Evolutionary conservation across 2,797 vertebrate genomes (phyloP), one percentile per base, ranked within the genome.

Genomic region (Pempheris klunzingeri): DNA sequence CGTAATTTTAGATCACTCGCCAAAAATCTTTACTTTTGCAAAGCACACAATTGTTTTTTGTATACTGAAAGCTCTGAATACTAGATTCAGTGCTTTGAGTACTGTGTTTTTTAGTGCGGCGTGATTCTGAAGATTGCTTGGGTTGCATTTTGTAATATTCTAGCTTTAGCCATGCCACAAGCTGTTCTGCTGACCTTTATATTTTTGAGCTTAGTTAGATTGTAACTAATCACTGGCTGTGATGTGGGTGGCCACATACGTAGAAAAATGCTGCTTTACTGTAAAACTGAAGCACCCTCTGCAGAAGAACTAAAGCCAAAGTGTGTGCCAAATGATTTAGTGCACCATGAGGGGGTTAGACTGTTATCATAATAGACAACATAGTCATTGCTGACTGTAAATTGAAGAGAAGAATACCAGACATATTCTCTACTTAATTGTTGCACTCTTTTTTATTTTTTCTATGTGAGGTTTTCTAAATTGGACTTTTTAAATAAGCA

Each of bases 401-500:
- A 75, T 28, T n/a, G 61, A 46, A 76, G 26, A 24, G 46, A 12
- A 72, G 17, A 39, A 41, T 17, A 36, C 18, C 1, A 46, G 10
- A 55, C 2, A 80, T 14, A 15, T 22, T 60, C 2, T 65, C 2
- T 11, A 1, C 11, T 81, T 26, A 69, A 50, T 46, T 71, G 9
- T 74, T 78, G 72, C 73, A 77, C 60, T 73, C 32, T 44, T 71
- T n/a, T 39, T 34, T 76, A 66, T 60, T 68, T 15, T 32, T 71
- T 59, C 11, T 54, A 41, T 74, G 4, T 70, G 50, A 59, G 24
- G 22, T 8, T 73, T 54, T 62, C 3, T 66, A 18, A 60, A 15
- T 30, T 59, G 38, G 26, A 18, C 18, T 36, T 52, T 54, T 62
- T 9, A 17, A 24, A 54, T 22, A 68, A 32, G 9, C 26, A 7